Evolutionary conservation across 2,888 invertebrate species (phyloP).

Genomic region (Pterostichus niger): DNA sequence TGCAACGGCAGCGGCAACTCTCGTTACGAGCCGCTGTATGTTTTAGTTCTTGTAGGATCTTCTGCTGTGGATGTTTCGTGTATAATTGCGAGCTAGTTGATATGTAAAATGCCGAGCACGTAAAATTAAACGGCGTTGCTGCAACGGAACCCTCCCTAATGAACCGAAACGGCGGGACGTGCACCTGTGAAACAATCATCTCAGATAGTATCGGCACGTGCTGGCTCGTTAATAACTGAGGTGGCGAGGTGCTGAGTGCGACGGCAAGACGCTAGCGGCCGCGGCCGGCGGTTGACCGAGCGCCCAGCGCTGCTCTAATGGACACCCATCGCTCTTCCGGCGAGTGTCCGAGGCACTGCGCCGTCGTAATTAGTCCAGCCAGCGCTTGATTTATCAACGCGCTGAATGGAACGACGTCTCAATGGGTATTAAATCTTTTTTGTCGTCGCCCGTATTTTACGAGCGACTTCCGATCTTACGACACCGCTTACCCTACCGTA

Average conservation of each 20-base stretch:
- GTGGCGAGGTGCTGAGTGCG: constrained; percentile 46
- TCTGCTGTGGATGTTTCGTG: constrained; percentile 30
- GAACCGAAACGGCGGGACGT: constrained; percentile 54
- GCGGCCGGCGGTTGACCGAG: constrained; percentile 39
- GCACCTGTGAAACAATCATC: constrained; percentile 61
- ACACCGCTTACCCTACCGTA: constrained; percentile 25
- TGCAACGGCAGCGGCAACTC: neutral
- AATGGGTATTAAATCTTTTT: constrained; percentile 66
- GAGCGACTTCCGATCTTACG: constrained; percentile 56
- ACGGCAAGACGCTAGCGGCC: constrained; percentile 41
- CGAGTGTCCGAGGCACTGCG: constrained; percentile 55
- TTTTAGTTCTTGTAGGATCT: constrained; percentile 43
- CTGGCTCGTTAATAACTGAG: constrained; percentile 46
- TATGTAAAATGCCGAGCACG: constrained; percentile 63
- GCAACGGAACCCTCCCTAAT: constrained; percentile 49
- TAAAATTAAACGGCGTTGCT: constrained; percentile 45
- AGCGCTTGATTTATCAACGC: constrained; percentile 63
- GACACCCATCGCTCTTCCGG: constrained; percentile 59
- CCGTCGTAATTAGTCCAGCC: constrained; percentile 64
- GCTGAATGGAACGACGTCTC: constrained; percentile 64
- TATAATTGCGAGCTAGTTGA: constrained; percentile 60
- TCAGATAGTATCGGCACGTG: constrained; percentile 56
- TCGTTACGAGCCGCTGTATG: constrained; percentile 38
- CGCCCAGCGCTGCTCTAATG: constrained; percentile 48
- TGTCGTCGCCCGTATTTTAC: constrained; percentile 53